These are phyloP conservation scores for Gandaritis pyraliata DNA, from an alignment of 2,888 invertebrate genomes.

Conservation along the genomic window DNA sequence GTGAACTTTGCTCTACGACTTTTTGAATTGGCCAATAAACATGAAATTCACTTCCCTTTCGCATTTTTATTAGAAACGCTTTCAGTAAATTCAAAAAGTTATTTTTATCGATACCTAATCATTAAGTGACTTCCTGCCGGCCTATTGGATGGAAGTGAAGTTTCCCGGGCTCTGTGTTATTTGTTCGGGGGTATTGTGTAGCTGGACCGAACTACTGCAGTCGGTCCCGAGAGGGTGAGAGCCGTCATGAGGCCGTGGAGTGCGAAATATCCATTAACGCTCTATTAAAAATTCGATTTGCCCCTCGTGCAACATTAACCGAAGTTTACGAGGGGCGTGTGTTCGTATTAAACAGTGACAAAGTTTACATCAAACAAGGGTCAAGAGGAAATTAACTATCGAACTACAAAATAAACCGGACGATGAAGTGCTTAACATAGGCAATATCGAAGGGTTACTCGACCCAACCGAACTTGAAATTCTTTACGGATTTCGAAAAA, in stretches of 20 bases:
- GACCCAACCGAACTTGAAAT: slow-evolving; percentile 29
- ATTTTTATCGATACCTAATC: slow-evolving; percentile 43
- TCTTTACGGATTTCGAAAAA: slow-evolving; percentile 18
- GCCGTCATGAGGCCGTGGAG: slow-evolving; percentile 47
- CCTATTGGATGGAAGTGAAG: slow-evolving; percentile 28
- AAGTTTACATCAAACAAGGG: slow-evolving; percentile 62
- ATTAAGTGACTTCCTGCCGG: slow-evolving; percentile 36
- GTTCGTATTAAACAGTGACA: slow-evolving; percentile 53
- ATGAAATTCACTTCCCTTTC: slow-evolving; percentile 48
- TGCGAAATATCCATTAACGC: slow-evolving; percentile 60
- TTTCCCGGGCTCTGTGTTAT: slow-evolving; percentile 30
- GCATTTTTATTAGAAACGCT: slow-evolving; percentile 47
- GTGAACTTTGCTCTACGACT: slow-evolving; percentile 52
- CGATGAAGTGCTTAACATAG: slow-evolving; percentile 35
- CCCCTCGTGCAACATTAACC: slow-evolving; percentile 62
- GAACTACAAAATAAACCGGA: slow-evolving; percentile 56
- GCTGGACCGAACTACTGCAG: slow-evolving; percentile 28
- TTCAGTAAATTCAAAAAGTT: slow-evolving; percentile 41
- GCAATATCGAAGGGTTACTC: slow-evolving; percentile 26
- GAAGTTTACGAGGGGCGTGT: slow-evolving; percentile 59
- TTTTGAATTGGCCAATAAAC: slow-evolving; percentile 54
- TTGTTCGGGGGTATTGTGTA: slow-evolving; percentile 33
- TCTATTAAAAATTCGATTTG: slow-evolving; percentile 67
- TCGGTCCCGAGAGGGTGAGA: slow-evolving; percentile 33
- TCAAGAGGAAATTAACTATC: slow-evolving; percentile 61